Base-by-base conservation (phyloP, 2,797 vertebrate genomes). In the Bradypodion ventrale region DNA sequence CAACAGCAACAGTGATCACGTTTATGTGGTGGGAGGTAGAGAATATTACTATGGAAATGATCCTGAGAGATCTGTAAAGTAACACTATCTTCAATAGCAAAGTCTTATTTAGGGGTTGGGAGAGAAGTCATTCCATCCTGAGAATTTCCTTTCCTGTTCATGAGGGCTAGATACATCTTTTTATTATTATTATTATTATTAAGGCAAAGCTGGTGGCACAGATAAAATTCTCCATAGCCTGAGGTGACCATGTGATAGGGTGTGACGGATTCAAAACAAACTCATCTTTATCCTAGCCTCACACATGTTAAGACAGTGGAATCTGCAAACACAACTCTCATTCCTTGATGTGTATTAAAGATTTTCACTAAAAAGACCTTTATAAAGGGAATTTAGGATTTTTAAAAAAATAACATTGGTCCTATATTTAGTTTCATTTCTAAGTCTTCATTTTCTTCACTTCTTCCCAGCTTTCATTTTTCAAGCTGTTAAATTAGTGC, bases 401-500 rank as follows among this genome's bases (percentile, higher is more conserved):
- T 72, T 13, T 78, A 78, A 49, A n/a, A 78, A 21, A 15, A 65
- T 1, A 70, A 76, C 78, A 81, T 81, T 86, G 62, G 59, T 83
- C 79, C 78, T 82, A 86, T 84, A 25, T 90, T 91, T 91, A 78
- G 83, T 83, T 90, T 87, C 79, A 85, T 80, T 92, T 90, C 88
- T 82, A 89, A 93, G 91, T 90, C 69, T 5, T n/a, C 4, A 62
- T 75, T 80, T 3, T 59, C 75, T 88, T 84, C 46, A 83, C 8
- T 16, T 82, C 13, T 87, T 46, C 13, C 87, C 42, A 65, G 88
- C 56, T 59, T 90, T 78, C 83, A 82, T 78, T 89, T 52, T 75
- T 89, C 85, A 90, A 90, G 73, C 52, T 90, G 72, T 78, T 89
- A 89, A 93, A 93, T 91, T 90, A 88, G 75, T 90, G 87, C 88